Evolutionary conservation across 2,797 vertebrate genomes (phyloP).

Genomic region (Salarias fasciatus): DNA sequence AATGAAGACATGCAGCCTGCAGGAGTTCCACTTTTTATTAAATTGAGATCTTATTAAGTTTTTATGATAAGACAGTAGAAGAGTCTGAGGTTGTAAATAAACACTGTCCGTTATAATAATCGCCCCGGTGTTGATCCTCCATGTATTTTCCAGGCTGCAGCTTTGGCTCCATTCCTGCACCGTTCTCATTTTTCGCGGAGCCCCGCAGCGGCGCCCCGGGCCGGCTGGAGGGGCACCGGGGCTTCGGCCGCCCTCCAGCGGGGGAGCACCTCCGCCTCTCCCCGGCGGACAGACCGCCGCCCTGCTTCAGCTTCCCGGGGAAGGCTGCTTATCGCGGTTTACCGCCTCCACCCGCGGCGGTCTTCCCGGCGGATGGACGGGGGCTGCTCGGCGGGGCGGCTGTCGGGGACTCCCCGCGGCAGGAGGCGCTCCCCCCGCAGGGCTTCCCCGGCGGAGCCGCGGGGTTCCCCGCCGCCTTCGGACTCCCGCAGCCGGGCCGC

Average conservation of each 20-base stretch:
- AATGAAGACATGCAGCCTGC: not conserved
- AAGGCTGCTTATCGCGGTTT: not conserved
- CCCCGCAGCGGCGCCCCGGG: no score
- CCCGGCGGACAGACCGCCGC: slow-evolving; percentile 7
- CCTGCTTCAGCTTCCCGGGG: slow-evolving; percentile 23
- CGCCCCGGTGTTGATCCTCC: no score
- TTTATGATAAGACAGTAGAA: no score
- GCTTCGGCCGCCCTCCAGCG: slow-evolving; percentile 24
- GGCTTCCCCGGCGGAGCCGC: slow-evolving; percentile 11
- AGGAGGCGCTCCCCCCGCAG: slow-evolving; percentile 9
- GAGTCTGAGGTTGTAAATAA: no score
- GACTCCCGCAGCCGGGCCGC: not conserved
- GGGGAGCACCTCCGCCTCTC: slow-evolving; percentile 40
- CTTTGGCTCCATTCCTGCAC: slow-evolving; percentile 12
- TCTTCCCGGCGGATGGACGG: slow-evolving; percentile 8
- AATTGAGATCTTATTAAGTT: not conserved
- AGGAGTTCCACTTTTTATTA: no score
- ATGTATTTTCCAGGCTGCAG: slow-evolving; percentile 61
- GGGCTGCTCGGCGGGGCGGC: slow-evolving; percentile 5
- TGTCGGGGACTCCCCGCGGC: not conserved
- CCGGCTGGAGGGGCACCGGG: slow-evolving; percentile 22
- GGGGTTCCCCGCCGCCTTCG: no score
- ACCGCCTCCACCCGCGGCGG: not conserved
- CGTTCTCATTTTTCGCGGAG: slow-evolving; percentile 23
- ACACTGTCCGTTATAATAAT: no score